These are phyloP conservation scores for Pelecanus crispus DNA, from an alignment of 2,113 vertebrate genomes.

Conservation along the genomic window DNA sequence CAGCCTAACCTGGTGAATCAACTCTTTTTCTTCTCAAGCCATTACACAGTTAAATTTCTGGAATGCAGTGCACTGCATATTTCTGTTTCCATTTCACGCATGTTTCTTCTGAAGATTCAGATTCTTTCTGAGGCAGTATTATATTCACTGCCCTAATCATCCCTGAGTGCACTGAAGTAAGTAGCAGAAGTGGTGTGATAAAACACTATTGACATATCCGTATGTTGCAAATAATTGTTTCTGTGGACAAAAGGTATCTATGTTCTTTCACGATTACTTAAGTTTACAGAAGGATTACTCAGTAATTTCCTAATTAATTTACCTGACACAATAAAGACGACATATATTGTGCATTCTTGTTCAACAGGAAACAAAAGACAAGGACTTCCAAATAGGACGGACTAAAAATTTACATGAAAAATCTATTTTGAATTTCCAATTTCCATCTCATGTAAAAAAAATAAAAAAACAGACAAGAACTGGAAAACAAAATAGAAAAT, in stretches of 20 bases:
- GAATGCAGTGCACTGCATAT: background rate
- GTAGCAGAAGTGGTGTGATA: background rate
- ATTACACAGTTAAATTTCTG: background rate
- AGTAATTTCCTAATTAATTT: background rate
- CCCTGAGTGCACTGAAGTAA: background rate
- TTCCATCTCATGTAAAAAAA: background rate
- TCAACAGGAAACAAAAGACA: background rate
- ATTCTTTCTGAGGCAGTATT: background rate
- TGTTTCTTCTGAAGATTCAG: background rate
- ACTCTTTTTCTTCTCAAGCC: background rate
- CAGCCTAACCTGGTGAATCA: background rate
- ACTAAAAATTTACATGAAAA: background rate
- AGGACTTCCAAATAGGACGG: background rate
- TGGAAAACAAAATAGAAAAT: background rate
- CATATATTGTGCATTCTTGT: background rate
- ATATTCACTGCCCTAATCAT: accelerated
- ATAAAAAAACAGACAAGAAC: background rate
- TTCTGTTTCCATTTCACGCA: background rate
- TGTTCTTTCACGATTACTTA: background rate
- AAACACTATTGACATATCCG: background rate
- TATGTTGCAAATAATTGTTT: background rate
- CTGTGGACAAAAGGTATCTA: background rate
- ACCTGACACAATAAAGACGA: background rate
- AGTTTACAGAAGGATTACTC: background rate
- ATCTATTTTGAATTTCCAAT: background rate